Conservation (phyloP, 2,113 vertebrate species). For the Gallinago media region DNA sequence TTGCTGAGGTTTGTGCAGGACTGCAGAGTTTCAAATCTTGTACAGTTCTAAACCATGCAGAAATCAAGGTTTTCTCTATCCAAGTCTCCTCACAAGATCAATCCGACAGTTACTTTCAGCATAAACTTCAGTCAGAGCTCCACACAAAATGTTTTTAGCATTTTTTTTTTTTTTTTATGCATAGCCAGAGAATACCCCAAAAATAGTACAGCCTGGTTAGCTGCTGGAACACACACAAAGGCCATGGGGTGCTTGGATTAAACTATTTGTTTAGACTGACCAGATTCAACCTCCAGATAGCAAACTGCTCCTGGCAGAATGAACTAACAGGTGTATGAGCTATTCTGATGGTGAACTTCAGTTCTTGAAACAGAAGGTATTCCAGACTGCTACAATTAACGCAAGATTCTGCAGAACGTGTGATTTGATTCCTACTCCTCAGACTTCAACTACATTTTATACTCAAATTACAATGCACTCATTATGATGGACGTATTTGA, state of each 20-base stretch:
- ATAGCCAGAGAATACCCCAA: not conserved
- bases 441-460: not conserved
- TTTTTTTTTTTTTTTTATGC: not conserved
- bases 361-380: not conserved
- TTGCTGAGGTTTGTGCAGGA: rapidly evolving
- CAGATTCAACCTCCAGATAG: not conserved
- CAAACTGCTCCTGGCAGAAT: not conserved
- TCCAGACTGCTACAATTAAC: not conserved
- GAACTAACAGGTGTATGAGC: not conserved
- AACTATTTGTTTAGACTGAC: not conserved
- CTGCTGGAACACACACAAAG: rapidly evolving
- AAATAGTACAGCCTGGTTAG: not conserved
- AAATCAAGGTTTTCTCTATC: not conserved
- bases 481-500: not conserved
- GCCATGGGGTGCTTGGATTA: not conserved
- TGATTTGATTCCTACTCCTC: not conserved
- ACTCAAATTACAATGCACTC: not conserved
- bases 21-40: not conserved
- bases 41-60: not conserved
- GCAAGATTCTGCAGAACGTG: not conserved
- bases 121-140: not conserved
- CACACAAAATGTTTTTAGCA: not conserved
- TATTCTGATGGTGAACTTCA: not conserved
- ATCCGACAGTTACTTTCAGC: not conserved
- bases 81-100: not conserved